Evolutionary conservation across 2,113 vertebrate species (phyloP).

Genomic region (Riparia riparia): DNA sequence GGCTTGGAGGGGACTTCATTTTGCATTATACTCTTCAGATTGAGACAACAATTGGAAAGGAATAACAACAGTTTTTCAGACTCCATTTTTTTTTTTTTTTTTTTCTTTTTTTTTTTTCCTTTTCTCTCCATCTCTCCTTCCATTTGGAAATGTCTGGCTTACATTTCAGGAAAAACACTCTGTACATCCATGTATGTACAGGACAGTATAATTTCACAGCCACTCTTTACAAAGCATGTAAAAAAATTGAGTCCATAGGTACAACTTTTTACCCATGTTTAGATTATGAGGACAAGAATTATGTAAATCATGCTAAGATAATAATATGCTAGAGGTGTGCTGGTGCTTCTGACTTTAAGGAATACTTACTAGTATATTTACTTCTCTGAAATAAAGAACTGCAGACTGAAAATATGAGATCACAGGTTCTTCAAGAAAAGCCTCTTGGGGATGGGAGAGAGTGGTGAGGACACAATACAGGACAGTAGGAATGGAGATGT

Average conservation of each 20-base stretch:
- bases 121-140: background rate
- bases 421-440: background rate
- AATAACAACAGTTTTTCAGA: background rate
- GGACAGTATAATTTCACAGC: background rate
- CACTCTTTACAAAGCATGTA: background rate
- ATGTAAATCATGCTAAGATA: background rate
- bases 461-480: accelerated
- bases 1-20: background rate
- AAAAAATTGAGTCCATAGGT: background rate
- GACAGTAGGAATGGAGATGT: accelerated
- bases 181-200: background rate
- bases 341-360: background rate
- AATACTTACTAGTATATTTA: background rate
- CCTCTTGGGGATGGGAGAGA: accelerated
- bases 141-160: background rate
- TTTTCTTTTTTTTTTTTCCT: background rate
- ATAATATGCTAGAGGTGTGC: background rate
- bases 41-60: background rate
- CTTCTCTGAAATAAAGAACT: background rate
- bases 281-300: background rate
- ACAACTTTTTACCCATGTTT: background rate
- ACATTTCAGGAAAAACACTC: background rate
- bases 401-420: background rate
- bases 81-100: background rate
- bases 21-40: accelerated